Evolutionary conservation across 1,140 invertebrate species (phyloP), one percentile per base, ranked within the genome.

Genomic region (Leptinotarsa defecta): DNA sequence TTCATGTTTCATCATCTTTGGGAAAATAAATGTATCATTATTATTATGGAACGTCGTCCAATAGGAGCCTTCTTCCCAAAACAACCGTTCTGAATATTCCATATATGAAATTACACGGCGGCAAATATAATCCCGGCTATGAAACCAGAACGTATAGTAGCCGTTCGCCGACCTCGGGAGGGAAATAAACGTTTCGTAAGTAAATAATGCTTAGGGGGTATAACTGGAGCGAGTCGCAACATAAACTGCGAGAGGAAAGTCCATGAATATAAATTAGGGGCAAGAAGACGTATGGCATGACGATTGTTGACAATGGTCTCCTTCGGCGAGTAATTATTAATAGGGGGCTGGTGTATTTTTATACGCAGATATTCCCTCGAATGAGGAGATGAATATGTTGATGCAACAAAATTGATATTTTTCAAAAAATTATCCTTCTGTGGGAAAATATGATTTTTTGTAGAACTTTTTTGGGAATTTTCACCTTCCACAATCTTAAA

Each of bases 221-320:
- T 19, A 65, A 65, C 20, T 65, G 27, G 22, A 20, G 64, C 20
- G 64, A 65, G 20, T 65, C 6, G 27, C 20, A 24, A 65, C 27
- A 65, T 65, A 65, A 65, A 65, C 64, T 34, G 27, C 20, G 15
- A 65, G 64, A 65, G 20, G 64, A 65, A 20, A 65, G 64, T 65
- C 64, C 64, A 65, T 65, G 64, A 65, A 65, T 65, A 65, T 65
- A 20, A 65, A 65, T 65, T 65, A 65, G 27, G 64, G 64, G 11
- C 64, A n/a, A 65, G 64, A 34, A 65, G 64, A 65, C 64, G 20
- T 34, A 20, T 20, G 13, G 64, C 64, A 17, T 65, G 64, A 13
- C 22, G 17, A 34, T 34, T 24, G 64, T 65, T 22, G 20, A 34
- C 20, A 34, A 65, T 65, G 20, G 64, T 15, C 27, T 65, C 22